Percentiles rank a stretch among this genome's conserved stretches.
Conservation (phyloP, 2,113 vertebrate genomes). For the Amphiprion ocellaris region DNA sequence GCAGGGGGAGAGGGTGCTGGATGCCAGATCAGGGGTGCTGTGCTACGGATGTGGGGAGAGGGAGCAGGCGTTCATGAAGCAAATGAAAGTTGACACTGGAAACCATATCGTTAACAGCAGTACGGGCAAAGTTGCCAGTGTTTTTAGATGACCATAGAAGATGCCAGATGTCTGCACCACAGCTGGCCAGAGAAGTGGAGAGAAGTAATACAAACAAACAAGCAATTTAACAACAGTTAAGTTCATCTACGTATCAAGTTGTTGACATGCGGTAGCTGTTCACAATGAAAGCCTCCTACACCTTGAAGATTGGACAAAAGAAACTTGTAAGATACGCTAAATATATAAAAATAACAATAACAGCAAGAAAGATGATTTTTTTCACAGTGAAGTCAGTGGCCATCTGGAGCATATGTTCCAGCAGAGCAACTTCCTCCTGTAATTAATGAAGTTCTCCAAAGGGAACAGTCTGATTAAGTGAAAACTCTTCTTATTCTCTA, state of each 20-base stretch:
- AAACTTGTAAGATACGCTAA: constrained; percentile 11
- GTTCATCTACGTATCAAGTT: constrained; percentile 11
- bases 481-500: constrained; percentile 73
- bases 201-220: constrained; percentile 43
- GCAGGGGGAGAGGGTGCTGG: constrained; percentile 31
- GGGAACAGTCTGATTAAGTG: constrained; percentile 75
- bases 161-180: constrained; percentile 40
- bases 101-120: constrained; percentile 46
- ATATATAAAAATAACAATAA: constrained; percentile 30
- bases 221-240: not conserved
- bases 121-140: constrained; percentile 29
- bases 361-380: not conserved
- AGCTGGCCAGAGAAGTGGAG: constrained; percentile 22
- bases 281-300: not conserved
- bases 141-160: constrained; percentile 24
- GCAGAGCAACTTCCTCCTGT: constrained; percentile 64
- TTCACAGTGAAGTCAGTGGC: constrained; percentile 27
- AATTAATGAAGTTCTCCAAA: constrained; percentile 76
- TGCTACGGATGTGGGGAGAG: constrained; percentile 38
- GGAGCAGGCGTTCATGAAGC: constrained; percentile 37
- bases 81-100: constrained; percentile 58
- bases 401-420: constrained; percentile 66
- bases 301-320: not conserved
- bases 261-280: constrained; percentile 3
- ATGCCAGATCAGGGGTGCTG: constrained; percentile 56